These are phyloP conservation scores for Delia radicum DNA, from an alignment of 1,140 invertebrate species.

Conservation along the genomic window DNA sequence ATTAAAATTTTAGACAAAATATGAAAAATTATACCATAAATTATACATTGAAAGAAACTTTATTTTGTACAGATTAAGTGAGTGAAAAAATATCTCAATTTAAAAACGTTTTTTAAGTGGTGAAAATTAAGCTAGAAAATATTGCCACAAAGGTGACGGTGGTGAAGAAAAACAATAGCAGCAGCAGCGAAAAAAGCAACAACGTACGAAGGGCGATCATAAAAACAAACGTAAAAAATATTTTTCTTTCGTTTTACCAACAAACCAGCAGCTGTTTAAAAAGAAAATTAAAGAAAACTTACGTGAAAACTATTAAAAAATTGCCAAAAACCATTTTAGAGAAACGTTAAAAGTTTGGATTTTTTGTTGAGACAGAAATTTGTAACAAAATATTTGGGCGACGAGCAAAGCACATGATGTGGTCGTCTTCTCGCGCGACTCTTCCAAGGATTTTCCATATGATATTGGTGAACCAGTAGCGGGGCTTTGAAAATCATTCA, in stretches of 20 bases:
- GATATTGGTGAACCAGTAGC: constrained; percentile 81
- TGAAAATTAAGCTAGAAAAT: background rate
- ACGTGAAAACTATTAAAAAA: background rate
- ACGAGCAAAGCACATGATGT: constrained; percentile 70
- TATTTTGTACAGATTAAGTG: background rate
- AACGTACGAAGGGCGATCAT: constrained; percentile 2
- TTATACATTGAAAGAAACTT: constrained; percentile 1
- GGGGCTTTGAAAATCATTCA: constrained; percentile 74
- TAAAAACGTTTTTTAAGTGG: background rate
- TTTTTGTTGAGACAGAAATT: constrained; percentile 1
- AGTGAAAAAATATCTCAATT: background rate
- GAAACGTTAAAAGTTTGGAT: background rate
- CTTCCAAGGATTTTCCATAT: constrained; percentile 91
- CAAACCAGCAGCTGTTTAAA: constrained; percentile 14
- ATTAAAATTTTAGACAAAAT: background rate
- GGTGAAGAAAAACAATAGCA: background rate
- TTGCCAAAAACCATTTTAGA: background rate
- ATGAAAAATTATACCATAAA: background rate
- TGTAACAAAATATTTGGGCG: constrained; percentile 55
- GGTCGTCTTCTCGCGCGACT: constrained; percentile 93
- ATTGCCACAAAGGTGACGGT: background rate
- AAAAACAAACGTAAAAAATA: background rate
- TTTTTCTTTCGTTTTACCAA: background rate
- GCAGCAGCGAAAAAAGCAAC: background rate
- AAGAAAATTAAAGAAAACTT: constrained; percentile 6